Conservation (phyloP, 2,888 invertebrate genomes). For the Resseliella maxima region DNA sequence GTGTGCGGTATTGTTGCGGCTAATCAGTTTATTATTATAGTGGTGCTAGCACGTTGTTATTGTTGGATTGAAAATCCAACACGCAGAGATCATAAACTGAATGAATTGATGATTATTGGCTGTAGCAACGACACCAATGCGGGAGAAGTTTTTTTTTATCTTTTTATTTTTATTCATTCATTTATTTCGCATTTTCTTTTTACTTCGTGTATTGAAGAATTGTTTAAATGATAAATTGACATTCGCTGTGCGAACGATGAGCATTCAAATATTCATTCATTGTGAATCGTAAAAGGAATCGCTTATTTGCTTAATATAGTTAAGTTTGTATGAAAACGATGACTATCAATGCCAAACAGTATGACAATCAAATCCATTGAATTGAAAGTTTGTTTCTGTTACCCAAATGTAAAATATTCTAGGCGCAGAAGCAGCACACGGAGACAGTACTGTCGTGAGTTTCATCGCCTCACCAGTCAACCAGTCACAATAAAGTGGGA, state of each 20-base stretch:
- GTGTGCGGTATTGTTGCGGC: constrained; percentile 21
- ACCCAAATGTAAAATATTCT: not conserved
- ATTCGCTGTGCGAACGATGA: not conserved
- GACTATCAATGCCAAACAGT: not conserved
- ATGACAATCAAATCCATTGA: constrained; percentile 20
- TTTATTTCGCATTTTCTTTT: not conserved
- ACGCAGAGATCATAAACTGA: constrained; percentile 48
- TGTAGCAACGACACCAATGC: constrained; percentile 49
- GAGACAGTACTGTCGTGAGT: too few relatives aligned
- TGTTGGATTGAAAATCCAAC: constrained; percentile 30
- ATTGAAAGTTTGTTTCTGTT: not conserved
- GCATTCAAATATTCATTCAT: not conserved
- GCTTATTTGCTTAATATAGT: not conserved
- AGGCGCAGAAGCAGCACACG: not conserved
- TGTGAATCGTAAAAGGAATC: not conserved
- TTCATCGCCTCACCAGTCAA: not conserved
- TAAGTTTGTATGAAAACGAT: not conserved
- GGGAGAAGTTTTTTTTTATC: constrained; percentile 39
- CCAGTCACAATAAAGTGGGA: constrained; percentile 44
- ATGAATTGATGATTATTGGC: constrained; percentile 55
- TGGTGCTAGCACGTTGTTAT: constrained; percentile 13
- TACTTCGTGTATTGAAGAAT: not conserved
- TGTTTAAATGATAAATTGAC: not conserved
- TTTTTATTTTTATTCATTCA: not conserved
- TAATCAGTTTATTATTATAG: constrained; percentile 51